Percentiles rank a stretch among this genome's conserved stretches.
phyloP scores from a whole-genome alignment of 2,113 vertebrate genomes.

The Zapornia atra region DNA sequence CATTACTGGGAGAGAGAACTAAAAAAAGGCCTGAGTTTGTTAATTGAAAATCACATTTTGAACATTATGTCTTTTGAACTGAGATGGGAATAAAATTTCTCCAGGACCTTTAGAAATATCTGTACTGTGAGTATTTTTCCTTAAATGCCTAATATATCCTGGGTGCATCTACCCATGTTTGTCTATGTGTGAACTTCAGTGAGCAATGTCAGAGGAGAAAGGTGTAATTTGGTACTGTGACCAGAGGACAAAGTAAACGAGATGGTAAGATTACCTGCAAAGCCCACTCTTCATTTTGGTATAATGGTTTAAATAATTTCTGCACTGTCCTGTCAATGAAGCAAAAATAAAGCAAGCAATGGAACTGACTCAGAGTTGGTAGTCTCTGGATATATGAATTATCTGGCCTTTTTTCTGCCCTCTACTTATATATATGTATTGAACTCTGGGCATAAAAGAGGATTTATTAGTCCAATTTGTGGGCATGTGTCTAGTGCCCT shows the following conservation, averaged over 20 bases:
- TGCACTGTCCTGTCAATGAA: neutral
- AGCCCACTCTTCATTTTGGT: neutral
- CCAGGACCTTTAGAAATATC: neutral
- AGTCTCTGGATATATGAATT: neutral
- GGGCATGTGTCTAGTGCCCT: neutral
- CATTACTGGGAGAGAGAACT: accelerated
- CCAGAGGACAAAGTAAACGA: neutral
- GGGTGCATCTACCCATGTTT: neutral
- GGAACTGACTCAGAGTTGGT: neutral
- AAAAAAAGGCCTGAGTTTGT: neutral
- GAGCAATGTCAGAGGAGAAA: neutral
- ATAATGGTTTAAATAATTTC: neutral
- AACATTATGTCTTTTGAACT: neutral
- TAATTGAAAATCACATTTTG: too few species aligned
- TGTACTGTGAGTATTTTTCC: neutral
- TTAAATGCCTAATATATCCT: neutral
- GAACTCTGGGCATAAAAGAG: neutral
- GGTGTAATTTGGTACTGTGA: neutral
- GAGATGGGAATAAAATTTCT: neutral
- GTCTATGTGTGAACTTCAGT: neutral
- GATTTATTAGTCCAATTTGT: neutral
- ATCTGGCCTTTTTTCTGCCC: neutral
- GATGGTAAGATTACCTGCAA: neutral
- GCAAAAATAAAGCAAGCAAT: neutral
- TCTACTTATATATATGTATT: neutral